Percentiles rank a stretch among this genome's conserved stretches.
phyloP scores from a whole-genome alignment of 2,113 vertebrate genomes.

The Gallinago media region DNA sequence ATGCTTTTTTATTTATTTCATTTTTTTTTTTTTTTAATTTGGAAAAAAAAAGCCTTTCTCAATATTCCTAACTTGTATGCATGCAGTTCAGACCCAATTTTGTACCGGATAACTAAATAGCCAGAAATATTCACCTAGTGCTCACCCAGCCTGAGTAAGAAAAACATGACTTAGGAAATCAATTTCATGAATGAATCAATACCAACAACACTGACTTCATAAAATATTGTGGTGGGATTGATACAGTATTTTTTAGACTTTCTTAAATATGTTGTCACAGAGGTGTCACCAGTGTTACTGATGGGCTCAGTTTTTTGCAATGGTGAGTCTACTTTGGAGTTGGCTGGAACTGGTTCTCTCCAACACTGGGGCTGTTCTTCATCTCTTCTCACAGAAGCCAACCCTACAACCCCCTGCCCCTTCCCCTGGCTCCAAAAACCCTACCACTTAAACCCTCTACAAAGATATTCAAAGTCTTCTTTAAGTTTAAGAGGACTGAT shows the following conservation, averaged over 20 bases:
- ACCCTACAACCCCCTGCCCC: accelerated
- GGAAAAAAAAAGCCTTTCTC: background rate
- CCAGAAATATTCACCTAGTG: background rate
- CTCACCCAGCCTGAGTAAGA: background rate
- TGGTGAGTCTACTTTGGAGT: background rate
- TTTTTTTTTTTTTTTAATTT: background rate
- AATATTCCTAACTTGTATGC: background rate
- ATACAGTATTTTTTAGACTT: background rate
- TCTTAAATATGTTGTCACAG: background rate
- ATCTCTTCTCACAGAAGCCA: background rate
- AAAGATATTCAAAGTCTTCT: background rate
- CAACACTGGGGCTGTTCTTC: background rate
- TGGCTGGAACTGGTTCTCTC: background rate
- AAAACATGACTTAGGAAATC: background rate
- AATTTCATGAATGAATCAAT: background rate
- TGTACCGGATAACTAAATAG: background rate
- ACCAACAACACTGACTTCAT: background rate
- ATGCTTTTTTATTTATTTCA: background rate
- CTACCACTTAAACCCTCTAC: background rate
- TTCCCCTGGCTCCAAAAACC: background rate
- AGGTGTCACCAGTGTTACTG: accelerated
- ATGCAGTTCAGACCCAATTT: background rate
- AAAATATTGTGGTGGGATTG: background rate
- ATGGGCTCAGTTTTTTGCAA: background rate
- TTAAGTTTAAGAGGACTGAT: background rate